Percentiles rank a stretch among this genome's conserved stretches.
These are phyloP conservation scores for Metopolophium dirhodum DNA, from an alignment of 1,140 invertebrate genomes.

Conservation along the genomic window DNA sequence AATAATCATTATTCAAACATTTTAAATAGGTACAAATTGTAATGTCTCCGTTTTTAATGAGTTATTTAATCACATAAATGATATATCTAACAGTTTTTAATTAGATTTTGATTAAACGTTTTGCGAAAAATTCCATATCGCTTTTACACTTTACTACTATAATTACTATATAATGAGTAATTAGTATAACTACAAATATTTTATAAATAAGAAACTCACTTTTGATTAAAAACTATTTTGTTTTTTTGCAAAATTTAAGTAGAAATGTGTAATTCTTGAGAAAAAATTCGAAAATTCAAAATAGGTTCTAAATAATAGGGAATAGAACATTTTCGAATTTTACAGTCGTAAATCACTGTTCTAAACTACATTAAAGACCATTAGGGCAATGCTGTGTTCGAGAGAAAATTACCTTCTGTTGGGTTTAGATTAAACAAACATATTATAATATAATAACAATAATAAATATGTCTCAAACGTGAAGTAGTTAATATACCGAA, in stretches of 20 bases:
- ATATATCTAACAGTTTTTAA: neutral
- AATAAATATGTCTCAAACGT: slow-evolving; percentile 8
- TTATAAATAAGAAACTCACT: neutral
- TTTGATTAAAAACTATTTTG: neutral
- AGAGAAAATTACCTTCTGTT: neutral
- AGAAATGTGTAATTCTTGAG: neutral
- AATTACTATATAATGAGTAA: neutral
- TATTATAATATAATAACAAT: neutral
- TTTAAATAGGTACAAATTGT: neutral
- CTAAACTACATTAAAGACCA: neutral
- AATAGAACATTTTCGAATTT: neutral
- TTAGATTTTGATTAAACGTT: neutral
- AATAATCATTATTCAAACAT: neutral
- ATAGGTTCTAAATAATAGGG: neutral
- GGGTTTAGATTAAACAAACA: neutral
- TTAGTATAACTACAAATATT: neutral
- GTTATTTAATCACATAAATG: neutral
- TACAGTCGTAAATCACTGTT: neutral
- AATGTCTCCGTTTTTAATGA: neutral
- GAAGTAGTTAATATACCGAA: slow-evolving; percentile 12
- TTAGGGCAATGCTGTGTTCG: neutral
- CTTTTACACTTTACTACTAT: neutral
- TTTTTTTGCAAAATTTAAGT: neutral
- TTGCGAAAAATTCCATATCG: neutral
- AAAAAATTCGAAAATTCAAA: neutral